Base-by-base conservation (phyloP, 1,140 invertebrate genomes). In the Vanessa tameamea region DNA sequence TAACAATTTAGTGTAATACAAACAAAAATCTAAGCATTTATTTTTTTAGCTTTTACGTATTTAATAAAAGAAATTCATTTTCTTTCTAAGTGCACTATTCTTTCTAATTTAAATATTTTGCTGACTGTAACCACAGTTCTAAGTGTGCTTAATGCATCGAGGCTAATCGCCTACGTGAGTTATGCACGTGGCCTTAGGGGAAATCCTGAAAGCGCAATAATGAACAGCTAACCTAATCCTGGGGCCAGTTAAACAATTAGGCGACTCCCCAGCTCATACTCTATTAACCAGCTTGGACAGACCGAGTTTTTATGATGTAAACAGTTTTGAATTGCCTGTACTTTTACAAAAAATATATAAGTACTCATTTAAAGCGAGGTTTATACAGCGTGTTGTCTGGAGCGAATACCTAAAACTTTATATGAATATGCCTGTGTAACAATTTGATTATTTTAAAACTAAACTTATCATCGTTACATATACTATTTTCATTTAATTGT, bases 201-300 rank as follows among this genome's bases (percentile, higher is more conserved):
- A 72, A 78, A 82, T 80, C 80, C 82, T 79, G 69, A 82, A 79
- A 84, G 85, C 82, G 79, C 80, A 82, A 86, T 83, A 83, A 87
- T 83, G 80, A 82, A 82, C 80, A 80, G 76, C 76, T 72, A 75
- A 72, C 69, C 73, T 83, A 83, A 87, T 84, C 78, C 80, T 63
- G 71, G 67, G 73, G 61, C 76, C 78, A 76, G 77, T 86, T 83
- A 84, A 83, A 81, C 80, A 86, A 87, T 86, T 87, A 87, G 72
- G 72, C 64, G 55, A 37, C 66, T 74, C 55, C 69, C 55, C 53
- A 72, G 69, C 72, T 77, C 72, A 79, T 79, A 75, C 73, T 75
- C 69, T 77, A 77, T 77, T 79, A 74, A 73, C 69, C 43, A 73
- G 37, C 55, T 69, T 53, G 55, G 15, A 61, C 57, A 2, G 57